These are phyloP conservation scores for Perccottus glenii DNA, from an alignment of 2,113 vertebrate species.

Conservation along the genomic window DNA sequence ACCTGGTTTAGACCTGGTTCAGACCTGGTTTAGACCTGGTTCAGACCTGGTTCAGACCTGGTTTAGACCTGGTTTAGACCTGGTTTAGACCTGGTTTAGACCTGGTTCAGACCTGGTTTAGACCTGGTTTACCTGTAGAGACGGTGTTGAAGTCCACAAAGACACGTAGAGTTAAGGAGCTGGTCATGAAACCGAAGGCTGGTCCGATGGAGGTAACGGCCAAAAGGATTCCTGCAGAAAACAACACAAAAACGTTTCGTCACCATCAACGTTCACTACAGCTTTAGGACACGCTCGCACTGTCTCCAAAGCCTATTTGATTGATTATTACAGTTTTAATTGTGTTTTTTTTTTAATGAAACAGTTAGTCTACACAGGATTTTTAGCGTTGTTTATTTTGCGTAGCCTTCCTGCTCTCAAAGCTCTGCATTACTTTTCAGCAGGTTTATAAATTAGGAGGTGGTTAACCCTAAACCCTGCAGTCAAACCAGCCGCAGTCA, in stretches of 20 bases:
- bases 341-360: too few species aligned
- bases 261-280: too few species aligned
- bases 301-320: too few species aligned
- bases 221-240: slow-evolving; percentile 86
- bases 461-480: too few species aligned
- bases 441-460: too few species aligned
- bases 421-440: too few species aligned
- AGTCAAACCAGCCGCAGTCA: too few species aligned
- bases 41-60: background rate
- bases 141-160: slow-evolving; percentile 91
- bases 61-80: background rate
- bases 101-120: background rate
- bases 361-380: too few species aligned
- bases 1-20: background rate
- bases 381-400: too few species aligned
- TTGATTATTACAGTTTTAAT: too few species aligned
- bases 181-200: slow-evolving; percentile 85
- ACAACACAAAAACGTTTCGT: background rate
- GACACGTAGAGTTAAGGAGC: slow-evolving; percentile 81
- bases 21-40: background rate
- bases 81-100: background rate
- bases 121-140: slow-evolving; percentile 71
- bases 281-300: too few species aligned
- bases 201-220: slow-evolving; percentile 87
- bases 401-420: too few species aligned